Evolutionary conservation across 2,797 vertebrate genomes (phyloP).

Genomic region (Characodon lateralis): DNA sequence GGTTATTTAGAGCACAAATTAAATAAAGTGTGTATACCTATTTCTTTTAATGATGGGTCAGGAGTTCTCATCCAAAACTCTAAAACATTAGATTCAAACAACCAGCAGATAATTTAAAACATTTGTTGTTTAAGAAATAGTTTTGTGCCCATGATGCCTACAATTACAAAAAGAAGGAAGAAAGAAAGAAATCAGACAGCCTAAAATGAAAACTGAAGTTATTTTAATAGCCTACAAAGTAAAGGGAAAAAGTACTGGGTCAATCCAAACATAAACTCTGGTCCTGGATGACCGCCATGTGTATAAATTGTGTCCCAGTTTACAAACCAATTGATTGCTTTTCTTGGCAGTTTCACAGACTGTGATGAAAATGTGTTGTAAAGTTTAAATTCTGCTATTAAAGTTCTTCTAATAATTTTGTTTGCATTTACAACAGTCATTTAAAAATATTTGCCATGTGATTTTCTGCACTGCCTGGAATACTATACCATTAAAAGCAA

Average conservation of each 20-base stretch:
- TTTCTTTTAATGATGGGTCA: background rate
- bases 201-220: background rate
- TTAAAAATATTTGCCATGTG: constrained; percentile 46
- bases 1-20: background rate
- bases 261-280: background rate
- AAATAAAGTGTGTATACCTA: background rate
- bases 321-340: constrained; percentile 2
- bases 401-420: constrained; percentile 43
- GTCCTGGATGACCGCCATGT: background rate
- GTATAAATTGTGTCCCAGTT: background rate
- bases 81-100: background rate
- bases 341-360: constrained; percentile 14
- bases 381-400: constrained; percentile 35
- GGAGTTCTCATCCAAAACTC: background rate
- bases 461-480: constrained; percentile 53
- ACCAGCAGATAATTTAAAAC: background rate
- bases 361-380: constrained; percentile 11
- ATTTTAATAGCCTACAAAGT: background rate
- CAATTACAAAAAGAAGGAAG: background rate
- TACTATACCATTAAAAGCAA: constrained; percentile 62
- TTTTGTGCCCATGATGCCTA: background rate
- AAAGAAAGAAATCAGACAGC: background rate
- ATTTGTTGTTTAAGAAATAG: background rate
- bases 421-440: constrained; percentile 51
- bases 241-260: background rate